These are phyloP conservation scores for Tangara arthus DNA, from an alignment of 2,797 vertebrate species.

Conservation along the genomic window DNA sequence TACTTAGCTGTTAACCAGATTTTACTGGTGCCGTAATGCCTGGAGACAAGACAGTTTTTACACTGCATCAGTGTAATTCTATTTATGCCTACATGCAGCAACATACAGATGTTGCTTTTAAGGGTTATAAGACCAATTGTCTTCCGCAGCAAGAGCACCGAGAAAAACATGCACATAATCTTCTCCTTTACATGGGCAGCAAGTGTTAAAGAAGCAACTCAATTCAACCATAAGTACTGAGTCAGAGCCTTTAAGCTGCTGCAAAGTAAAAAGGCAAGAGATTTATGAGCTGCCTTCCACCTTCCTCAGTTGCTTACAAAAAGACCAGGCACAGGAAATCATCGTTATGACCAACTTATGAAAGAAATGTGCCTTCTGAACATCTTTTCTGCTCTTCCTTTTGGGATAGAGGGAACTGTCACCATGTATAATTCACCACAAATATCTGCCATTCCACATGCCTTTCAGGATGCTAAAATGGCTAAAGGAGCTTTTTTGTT, in stretches of 20 bases:
- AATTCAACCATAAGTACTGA: neutral
- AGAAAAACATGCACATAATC: neutral
- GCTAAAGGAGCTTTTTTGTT: neutral
- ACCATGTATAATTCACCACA: neutral
- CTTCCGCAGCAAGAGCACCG: neutral
- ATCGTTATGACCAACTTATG: neutral
- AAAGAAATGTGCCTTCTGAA: neutral
- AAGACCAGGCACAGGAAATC: neutral
- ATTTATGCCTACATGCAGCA: neutral
- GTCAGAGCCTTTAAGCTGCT: neutral
- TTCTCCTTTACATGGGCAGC: neutral
- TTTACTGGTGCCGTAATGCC: neutral
- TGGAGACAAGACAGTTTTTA: neutral
- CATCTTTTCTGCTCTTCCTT: neutral
- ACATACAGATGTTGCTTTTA: neutral
- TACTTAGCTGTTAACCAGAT: neutral
- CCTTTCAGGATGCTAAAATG: neutral
- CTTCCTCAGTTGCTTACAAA: neutral
- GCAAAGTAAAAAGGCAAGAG: neutral
- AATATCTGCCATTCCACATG: neutral
- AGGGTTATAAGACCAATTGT: neutral
- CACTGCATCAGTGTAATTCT: neutral
- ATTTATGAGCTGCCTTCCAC: neutral
- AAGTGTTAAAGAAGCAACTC: neutral
- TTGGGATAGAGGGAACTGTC: neutral